Base-by-base conservation (phyloP, 1,140 invertebrate species). In the Proctacanthus coquilletti region DNA sequence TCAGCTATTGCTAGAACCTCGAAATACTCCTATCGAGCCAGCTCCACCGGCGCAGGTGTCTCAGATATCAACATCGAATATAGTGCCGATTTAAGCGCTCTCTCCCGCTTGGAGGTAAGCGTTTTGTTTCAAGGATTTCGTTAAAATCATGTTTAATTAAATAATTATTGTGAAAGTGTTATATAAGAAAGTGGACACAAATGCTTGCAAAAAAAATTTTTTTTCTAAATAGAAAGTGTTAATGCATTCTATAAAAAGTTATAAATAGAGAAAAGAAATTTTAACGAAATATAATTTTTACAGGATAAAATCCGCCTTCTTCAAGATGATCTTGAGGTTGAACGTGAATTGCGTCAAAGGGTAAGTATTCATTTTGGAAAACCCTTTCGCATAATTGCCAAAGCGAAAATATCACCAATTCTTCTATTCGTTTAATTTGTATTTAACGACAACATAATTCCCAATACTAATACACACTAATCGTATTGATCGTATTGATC, bases 231-330 rank as follows among this genome's bases (percentile, higher is more conserved):
- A 13, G 9, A 32, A n/a, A n/a, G n/a, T n/a, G n/a, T n/a, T n/a
- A n/a, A n/a, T n/a, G n/a, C n/a, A n/a, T n/a, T n/a, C n/a, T n/a
- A n/a, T n/a, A n/a, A n/a, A n/a, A n/a, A n/a, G n/a, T n/a, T n/a
- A n/a, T n/a, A n/a, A n/a, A n/a, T n/a, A n/a, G n/a, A n/a, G n/a
- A n/a, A n/a, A n/a, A n/a, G n/a, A n/a, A n/a, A n/a, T n/a, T n/a
- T n/a, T n/a, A 27, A 27, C 8, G 23, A 27, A 27, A 27, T 19
- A 27, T 15, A 48, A 50, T 49, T 57, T 48, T 80, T 87, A 61
- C 74, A 94, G 89, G 91, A 95, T 70, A 94, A 94, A 74, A 89
- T 95, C 66, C 85, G 91, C 66, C 84, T 95, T 56, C 74, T 96
- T 53, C 85, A 92, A 58, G 91, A 95, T 75, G 91, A 95, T 72